Evolutionary conservation across 2,113 vertebrate genomes (phyloP), one percentile per base, ranked within the genome.

Genomic region (Chlamydotis undulata): DNA sequence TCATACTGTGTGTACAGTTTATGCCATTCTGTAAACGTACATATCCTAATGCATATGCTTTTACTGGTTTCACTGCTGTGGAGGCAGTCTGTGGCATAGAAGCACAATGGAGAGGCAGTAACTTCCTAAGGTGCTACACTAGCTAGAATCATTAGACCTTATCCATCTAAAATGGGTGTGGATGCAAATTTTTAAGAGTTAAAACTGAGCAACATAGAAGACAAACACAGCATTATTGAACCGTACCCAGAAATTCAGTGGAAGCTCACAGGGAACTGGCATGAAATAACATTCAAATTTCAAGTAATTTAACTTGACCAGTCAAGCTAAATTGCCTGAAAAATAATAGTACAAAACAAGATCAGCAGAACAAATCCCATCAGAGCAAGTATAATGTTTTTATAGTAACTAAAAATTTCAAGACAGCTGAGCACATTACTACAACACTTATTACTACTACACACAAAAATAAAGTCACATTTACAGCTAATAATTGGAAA

Each of bases 401-500:
- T 70, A 90, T 45, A 94, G 59, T n/a, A 60, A 86, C 65, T 82
- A 76, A 94, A 96, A 90, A 93, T 84, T 92, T 93, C 83, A 96
- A 93, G 94, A 90, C 77, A 93, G 14, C 91, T 45, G n/a, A 92
- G 63, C 56, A 68, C 87, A 76, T 74, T 90, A 79, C 14, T 86
- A 77, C 76, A 96, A 91, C 3, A 10, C 61, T 74, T 95, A 83
- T 90, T 90, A 94, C 50, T 61, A 68, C 15, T 9, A 59, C 23
- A 60, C 37, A 76, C 65, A 90, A 91, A 89, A 92, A 74, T 31
- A 77, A 67, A 86, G 61, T 60, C 57, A 90, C 28, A 10, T 84
- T 93, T 92, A 67, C 84, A 96, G 89, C 80, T 88, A 96, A 89
- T 89, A 97, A 96, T 23, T 92, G 89, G 92, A 96, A 96, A 96